A percentile compares a stretch with the other conserved stretches of the same genome.
Conservation (phyloP, 2,797 vertebrate genomes). For the Anguilla megastoma region DNA sequence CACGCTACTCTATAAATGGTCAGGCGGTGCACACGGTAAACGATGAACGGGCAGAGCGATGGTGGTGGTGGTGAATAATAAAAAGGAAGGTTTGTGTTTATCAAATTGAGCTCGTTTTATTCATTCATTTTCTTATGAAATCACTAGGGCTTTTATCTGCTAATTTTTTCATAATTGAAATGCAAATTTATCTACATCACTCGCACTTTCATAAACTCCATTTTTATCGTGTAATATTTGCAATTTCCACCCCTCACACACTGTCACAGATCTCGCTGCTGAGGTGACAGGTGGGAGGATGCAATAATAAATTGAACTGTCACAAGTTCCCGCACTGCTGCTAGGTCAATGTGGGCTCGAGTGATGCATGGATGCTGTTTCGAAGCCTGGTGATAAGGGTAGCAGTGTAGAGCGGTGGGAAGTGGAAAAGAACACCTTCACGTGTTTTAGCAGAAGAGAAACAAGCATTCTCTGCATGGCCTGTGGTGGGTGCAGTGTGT, state of each 20-base stretch:
- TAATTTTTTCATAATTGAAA: background rate
- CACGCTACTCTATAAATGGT: no score
- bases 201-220: background rate
- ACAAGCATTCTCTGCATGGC: background rate
- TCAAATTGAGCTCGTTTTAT: background rate
- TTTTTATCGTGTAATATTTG: background rate
- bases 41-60: background rate
- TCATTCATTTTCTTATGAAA: background rate
- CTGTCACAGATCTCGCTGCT: background rate
- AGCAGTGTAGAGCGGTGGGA: no score
- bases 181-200: background rate
- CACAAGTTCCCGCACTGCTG: background rate
- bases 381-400: no score
- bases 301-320: constrained; percentile 8
- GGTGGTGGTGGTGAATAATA: background rate
- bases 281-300: background rate
- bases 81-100: background rate
- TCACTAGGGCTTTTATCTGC: background rate
- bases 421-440: no score
- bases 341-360: background rate
- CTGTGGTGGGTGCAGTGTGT: background rate
- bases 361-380: background rate
- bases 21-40: background rate
- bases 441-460: background rate
- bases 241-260: background rate